phyloP scores from a whole-genome alignment of 1,140 invertebrate species.

The Lepidurus couesii region DNA sequence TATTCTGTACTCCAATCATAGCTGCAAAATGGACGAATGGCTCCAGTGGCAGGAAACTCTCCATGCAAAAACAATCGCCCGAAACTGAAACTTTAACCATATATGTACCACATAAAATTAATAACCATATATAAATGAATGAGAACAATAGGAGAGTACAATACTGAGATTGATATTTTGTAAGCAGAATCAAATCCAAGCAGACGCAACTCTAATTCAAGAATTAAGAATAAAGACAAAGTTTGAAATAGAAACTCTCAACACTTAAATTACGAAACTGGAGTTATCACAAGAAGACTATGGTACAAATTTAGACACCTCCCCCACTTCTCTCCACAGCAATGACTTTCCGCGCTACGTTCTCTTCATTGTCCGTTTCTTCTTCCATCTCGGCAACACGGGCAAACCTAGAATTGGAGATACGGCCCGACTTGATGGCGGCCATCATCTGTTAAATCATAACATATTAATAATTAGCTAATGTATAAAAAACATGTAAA shows the following conservation, averaged over 20 bases:
- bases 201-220: background rate
- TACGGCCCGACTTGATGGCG: constrained; percentile 87
- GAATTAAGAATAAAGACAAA: background rate
- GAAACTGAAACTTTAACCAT: no score
- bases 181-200: background rate
- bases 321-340: constrained; percentile 88
- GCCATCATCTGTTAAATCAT: constrained; percentile 79
- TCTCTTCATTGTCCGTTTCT: constrained; percentile 65
- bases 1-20: no score
- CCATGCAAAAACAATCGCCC: no score
- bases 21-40: no score
- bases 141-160: no score
- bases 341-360: constrained; percentile 65
- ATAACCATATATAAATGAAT: no score
- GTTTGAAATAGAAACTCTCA: background rate
- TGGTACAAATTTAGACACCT: constrained; percentile 61
- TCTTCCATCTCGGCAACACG: constrained; percentile 85
- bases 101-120: no score
- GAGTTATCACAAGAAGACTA: background rate
- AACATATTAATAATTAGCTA: constrained; percentile 28
- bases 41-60: no score
- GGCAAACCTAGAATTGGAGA: constrained; percentile 84
- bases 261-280: background rate
- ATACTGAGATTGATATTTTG: no score
- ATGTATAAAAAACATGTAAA: constrained; percentile 11